Percentiles rank a stretch among this genome's conserved stretches.
phyloP scores from a whole-genome alignment of 2,113 vertebrate species.

The Cygnus buccinator region DNA sequence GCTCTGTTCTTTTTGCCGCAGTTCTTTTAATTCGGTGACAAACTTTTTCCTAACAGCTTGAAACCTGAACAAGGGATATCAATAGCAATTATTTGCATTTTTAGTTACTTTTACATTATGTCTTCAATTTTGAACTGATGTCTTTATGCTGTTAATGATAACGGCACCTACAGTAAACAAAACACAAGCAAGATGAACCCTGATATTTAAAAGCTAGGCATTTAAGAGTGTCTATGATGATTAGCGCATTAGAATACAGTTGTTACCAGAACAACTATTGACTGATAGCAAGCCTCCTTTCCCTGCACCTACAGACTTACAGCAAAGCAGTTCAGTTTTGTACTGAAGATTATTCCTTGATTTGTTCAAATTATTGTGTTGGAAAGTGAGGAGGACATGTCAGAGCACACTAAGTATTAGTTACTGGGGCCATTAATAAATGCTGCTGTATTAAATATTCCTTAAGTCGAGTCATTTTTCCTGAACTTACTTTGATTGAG shows the following conservation, averaged over 20 bases:
- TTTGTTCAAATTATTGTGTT: background rate
- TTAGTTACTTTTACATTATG: background rate
- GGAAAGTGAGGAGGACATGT: background rate
- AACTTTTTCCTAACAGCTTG: slow-evolving; percentile 98
- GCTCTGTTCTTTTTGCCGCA: slow-evolving; percentile 93
- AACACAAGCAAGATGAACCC: background rate
- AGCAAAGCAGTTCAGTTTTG: background rate
- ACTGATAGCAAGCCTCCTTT: background rate
- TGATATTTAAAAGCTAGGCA: background rate
- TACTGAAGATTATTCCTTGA: background rate
- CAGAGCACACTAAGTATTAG: background rate
- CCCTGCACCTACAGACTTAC: background rate
- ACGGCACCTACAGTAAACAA: background rate
- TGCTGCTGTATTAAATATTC: background rate
- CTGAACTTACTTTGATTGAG: slow-evolving; percentile 92
- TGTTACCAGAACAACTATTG: accelerated
- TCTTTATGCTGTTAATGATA: background rate
- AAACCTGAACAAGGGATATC: slow-evolving; percentile 81
- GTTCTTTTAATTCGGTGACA: slow-evolving; percentile 95
- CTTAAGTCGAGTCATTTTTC: background rate
- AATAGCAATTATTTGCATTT: background rate
- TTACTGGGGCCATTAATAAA: background rate
- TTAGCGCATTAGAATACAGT: background rate
- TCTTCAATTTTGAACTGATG: background rate
- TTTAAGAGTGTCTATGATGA: background rate